Conservation (phyloP, 2,797 vertebrate species). For the Mionectes olivaceus region DNA sequence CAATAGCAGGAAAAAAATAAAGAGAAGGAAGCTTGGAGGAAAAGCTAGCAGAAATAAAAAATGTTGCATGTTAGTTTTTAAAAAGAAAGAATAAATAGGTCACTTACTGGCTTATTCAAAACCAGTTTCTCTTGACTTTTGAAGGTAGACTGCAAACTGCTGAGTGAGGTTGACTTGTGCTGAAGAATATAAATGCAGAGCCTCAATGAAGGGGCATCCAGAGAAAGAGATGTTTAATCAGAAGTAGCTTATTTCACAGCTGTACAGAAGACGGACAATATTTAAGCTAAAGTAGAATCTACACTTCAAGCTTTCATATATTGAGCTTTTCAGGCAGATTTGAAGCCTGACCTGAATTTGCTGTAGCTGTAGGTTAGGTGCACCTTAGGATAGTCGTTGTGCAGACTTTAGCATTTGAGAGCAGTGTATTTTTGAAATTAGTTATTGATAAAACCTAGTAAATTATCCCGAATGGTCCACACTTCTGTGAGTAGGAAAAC, state of each 20-base stretch:
- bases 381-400: background rate
- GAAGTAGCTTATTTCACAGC: background rate
- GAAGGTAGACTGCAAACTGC: background rate
- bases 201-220: background rate
- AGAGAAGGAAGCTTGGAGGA: background rate
- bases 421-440: background rate
- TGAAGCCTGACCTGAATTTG: background rate
- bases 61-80: background rate
- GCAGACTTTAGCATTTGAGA: background rate
- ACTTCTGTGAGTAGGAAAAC: background rate
- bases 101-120: background rate
- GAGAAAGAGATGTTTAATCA: background rate
- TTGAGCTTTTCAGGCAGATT: background rate
- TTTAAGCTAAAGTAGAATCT: background rate
- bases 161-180: background rate
- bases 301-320: background rate
- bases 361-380: background rate
- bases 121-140: background rate
- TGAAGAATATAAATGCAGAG: background rate
- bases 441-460: background rate
- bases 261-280: background rate
- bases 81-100: background rate
- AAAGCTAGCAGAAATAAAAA: background rate
- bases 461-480: background rate
- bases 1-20: background rate